Evolutionary conservation across 1,140 invertebrate species (phyloP).

Genomic region (Acromyrmex heyeri): DNA sequence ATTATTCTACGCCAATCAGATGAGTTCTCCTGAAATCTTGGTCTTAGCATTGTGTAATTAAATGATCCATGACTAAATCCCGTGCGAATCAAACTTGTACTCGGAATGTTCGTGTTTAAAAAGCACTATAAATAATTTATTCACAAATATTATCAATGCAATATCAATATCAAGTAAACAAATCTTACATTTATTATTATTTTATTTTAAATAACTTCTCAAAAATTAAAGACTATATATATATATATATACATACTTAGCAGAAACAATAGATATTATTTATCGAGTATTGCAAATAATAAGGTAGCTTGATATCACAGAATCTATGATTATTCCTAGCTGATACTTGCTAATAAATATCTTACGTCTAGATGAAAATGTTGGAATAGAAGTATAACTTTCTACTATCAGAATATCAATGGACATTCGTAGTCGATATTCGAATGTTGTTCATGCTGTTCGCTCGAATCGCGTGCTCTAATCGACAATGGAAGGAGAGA

Average conservation of each 20-base stretch:
- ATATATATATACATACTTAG: neutral
- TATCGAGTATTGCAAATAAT: neutral
- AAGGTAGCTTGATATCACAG: neutral
- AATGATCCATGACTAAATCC: neutral
- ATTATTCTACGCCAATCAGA: constrained; percentile 8
- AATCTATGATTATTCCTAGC: neutral
- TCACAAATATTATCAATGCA: neutral
- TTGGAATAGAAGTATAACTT: constrained; percentile 30
- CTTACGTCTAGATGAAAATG: constrained; percentile 4
- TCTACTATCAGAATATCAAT: constrained; percentile 29
- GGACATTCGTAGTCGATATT: constrained; percentile 32
- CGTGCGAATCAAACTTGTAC: neutral
- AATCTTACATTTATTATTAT: neutral
- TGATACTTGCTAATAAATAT: neutral
- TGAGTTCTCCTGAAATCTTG: neutral
- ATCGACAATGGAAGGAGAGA: constrained; percentile 54
- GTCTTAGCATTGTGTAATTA: neutral
- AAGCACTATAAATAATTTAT: neutral
- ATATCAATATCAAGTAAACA: neutral
- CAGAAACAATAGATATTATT: neutral
- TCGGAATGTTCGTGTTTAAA: neutral
- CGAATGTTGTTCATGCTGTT: neutral
- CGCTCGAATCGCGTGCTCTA: constrained; percentile 43
- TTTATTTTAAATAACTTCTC: neutral
- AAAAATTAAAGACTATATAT: neutral